Conservation (phyloP, 1,140 invertebrate species). For the Bombus consobrinus region DNA sequence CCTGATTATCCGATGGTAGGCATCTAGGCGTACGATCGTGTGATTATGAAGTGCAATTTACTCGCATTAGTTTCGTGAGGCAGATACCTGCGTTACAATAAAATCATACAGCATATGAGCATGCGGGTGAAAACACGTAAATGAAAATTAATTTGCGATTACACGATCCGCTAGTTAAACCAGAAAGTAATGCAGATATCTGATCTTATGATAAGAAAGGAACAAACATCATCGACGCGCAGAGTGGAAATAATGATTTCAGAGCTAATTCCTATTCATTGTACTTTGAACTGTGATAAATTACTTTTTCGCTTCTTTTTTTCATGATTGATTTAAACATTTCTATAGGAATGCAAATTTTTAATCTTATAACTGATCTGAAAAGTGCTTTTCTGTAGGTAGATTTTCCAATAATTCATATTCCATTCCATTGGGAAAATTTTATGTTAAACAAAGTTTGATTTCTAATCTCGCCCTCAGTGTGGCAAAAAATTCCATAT, state of each 20-base stretch:
- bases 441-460: background rate
- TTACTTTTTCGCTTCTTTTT: background rate
- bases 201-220: background rate
- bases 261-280: background rate
- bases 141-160: background rate
- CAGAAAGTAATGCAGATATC: background rate
- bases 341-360: background rate
- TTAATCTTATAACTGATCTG: background rate
- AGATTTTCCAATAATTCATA: background rate
- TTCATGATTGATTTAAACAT: background rate
- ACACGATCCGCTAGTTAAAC: background rate
- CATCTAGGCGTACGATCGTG: conserved; percentile 40
- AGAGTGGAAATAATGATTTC: background rate
- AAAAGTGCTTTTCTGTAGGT: background rate
- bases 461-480: background rate
- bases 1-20: conserved; percentile 48
- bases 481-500: background rate
- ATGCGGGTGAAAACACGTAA: background rate
- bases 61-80: conserved; percentile 35
- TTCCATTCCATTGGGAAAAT: background rate
- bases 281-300: background rate
- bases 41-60: conserved; percentile 52
- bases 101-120: background rate
- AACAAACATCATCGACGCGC: background rate
- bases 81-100: conserved; percentile 16